phyloP scores from a whole-genome alignment of 2,113 vertebrate genomes.

The Scatophagus argus region DNA sequence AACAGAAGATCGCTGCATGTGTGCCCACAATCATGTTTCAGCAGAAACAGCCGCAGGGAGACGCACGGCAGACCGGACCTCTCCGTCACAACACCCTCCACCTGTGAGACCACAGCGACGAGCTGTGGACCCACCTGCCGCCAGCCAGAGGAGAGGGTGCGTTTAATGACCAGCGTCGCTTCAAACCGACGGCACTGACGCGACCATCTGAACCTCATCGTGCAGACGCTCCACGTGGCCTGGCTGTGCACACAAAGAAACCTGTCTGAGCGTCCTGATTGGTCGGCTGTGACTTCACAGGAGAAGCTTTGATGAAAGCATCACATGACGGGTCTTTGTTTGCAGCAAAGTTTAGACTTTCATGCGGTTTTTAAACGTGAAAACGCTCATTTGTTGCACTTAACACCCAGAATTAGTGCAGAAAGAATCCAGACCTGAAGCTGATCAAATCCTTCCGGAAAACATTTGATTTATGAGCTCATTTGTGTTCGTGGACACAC shows the following conservation, averaged over 20 bases:
- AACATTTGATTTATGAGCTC: not conserved
- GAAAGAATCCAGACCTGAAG: not conserved
- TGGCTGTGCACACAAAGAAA: slow-evolving; percentile 32
- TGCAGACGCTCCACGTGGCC: not conserved
- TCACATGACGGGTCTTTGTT: not conserved
- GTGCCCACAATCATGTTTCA: not conserved
- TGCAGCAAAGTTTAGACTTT: no score
- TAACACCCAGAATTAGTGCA: not conserved
- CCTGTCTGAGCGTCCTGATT: slow-evolving; percentile 2
- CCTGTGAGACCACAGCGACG: not conserved
- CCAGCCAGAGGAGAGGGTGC: not conserved
- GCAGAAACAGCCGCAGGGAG: not conserved
- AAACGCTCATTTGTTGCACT: not conserved
- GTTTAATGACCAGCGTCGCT: not conserved
- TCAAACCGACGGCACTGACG: not conserved
- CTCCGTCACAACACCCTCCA: not conserved
- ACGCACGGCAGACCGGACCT: not conserved
- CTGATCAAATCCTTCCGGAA: not conserved
- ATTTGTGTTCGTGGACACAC: no score
- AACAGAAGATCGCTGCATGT: not conserved
- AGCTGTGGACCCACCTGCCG: no score
- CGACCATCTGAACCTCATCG: not conserved
- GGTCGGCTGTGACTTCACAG: slow-evolving; percentile 44
- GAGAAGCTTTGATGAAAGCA: slow-evolving; percentile 12
- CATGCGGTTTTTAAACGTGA: not conserved